Base-by-base conservation (phyloP, 1,140 invertebrate species). In the Polypedilum vanderplanki region DNA sequence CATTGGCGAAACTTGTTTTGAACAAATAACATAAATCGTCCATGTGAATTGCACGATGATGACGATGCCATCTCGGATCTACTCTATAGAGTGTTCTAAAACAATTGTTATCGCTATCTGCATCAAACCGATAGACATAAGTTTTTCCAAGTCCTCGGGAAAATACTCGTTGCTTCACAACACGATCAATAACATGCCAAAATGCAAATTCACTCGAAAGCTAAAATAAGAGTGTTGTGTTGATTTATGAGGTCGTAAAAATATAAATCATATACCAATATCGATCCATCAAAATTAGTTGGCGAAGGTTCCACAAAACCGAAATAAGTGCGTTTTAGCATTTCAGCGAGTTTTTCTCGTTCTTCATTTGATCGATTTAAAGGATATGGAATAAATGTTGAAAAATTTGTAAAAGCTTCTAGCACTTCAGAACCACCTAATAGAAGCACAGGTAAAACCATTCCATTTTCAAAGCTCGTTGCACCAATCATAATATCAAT, bases 401-500 rank as follows among this genome's bases (percentile, higher is more conserved):
- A 3, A 70, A 70, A 70, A 22, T 70, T 70, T 70, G 65, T 10
- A 4, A 18, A 22, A 5, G 65, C 17, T 22, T 20, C 17, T 9
- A 70, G 0, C 17, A 22, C 10, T 7, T 18, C 7, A 9, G 65
- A 17, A 7, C n/a, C n/a, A n/a, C n/a, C n/a, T n/a, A 70, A 0
- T 7, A 9, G 17, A 10, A 20, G 17, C 9, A 70, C 20, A 22
- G 4, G 17, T 3, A 20, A 33, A 33, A 33, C 5, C 24, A 33
- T 33, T 33, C 65, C 65, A 20, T 70, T 70, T 75, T 82, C 83
- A 20, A 81, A 80, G 64, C 79, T 80, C 15, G 77, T 83, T 40
- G 82, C 84, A 1, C 84, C 84, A n/a, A 85, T 81, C 67, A 85
- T 83, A 5, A 84, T 78, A 3, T 84, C 84, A 75, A 85, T 79